Percentiles rank a stretch among this genome's conserved stretches.
Conservation (phyloP, 2,888 invertebrate genomes). For the Eueremaeus valkanovi region DNA sequence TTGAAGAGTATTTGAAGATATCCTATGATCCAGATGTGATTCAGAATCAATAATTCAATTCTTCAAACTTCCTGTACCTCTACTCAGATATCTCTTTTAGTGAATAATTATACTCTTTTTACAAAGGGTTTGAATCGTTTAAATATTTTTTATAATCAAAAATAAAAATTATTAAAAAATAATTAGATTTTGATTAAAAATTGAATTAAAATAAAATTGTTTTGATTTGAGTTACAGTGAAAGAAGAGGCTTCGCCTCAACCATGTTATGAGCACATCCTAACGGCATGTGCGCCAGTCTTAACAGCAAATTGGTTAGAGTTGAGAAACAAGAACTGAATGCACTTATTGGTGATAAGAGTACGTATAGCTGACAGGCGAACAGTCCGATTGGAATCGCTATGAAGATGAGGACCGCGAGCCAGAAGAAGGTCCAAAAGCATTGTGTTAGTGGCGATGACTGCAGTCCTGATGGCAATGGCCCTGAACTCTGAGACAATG, state of each 20-base stretch:
- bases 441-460: constrained; percentile 41
- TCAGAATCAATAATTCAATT: too few species aligned
- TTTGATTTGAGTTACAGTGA: constrained; percentile 3
- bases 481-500: background rate
- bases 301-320: constrained; percentile 50
- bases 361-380: constrained; percentile 52
- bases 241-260: constrained; percentile 38
- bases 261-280: constrained; percentile 51
- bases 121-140: too few species aligned
- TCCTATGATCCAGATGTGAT: too few species aligned
- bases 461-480: background rate
- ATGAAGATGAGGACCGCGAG: constrained; percentile 51
- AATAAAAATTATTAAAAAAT: too few species aligned
- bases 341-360: constrained; percentile 50
- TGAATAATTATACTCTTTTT: too few species aligned
- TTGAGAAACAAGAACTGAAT: constrained; percentile 49
- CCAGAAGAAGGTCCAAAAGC: constrained; percentile 51
- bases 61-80: too few species aligned
- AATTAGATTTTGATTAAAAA: background rate
- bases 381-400: constrained; percentile 52
- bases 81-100: too few species aligned
- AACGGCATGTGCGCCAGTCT: constrained; percentile 51
- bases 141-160: too few species aligned
- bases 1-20: too few species aligned
- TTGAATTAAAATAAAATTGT: background rate